phyloP scores from a whole-genome alignment of 2,888 invertebrate species.

The Sepiola atlantica region DNA sequence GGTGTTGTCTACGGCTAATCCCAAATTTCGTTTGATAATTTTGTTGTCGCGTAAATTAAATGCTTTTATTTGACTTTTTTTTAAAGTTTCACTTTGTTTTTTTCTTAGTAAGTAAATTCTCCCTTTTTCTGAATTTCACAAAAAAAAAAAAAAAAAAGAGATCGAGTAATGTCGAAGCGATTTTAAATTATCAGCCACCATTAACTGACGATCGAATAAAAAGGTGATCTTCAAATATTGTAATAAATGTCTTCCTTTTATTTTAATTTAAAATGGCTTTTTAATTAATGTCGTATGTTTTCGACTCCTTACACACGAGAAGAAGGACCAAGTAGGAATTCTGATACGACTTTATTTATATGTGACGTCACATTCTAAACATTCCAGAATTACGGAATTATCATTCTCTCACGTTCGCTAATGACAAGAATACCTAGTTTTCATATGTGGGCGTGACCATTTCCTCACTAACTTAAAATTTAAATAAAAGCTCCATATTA shows the following conservation, averaged over 20 bases:
- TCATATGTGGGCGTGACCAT: background rate
- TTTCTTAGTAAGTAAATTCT: no score
- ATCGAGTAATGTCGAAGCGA: background rate
- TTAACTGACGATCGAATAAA: background rate
- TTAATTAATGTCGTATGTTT: background rate
- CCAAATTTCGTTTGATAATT: background rate
- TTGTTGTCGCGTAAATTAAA: background rate
- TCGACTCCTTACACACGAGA: background rate
- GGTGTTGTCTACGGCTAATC: no score
- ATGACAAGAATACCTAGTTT: background rate
- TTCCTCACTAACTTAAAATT: no score
- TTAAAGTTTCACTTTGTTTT: background rate
- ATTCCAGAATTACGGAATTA: background rate
- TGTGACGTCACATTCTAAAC: constrained; percentile 20
- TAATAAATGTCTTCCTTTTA: background rate
- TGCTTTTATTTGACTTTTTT: background rate
- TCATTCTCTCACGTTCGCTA: background rate
- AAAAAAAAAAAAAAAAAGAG: background rate
- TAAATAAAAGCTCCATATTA: no score
- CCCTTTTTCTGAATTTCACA: background rate
- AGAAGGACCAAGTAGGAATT: background rate
- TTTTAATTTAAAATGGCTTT: background rate
- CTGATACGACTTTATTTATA: background rate
- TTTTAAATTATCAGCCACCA: background rate
- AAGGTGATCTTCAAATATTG: background rate